Conservation (phyloP, 2,888 invertebrate species). For the Tribolium freemani region DNA sequence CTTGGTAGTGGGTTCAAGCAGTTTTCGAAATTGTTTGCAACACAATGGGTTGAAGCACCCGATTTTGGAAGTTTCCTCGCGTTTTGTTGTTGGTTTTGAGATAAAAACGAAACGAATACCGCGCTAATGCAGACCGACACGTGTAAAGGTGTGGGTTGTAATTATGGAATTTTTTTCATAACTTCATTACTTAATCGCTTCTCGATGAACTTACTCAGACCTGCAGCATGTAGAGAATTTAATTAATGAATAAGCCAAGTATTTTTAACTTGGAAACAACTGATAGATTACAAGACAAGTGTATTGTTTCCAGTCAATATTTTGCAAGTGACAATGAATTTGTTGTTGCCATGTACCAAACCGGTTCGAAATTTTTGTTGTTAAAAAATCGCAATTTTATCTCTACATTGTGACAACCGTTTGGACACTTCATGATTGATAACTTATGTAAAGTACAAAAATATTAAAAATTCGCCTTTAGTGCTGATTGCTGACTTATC, state of each 20-base stretch:
- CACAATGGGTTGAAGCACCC: neutral
- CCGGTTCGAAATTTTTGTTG: too few species aligned
- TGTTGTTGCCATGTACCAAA: too few species aligned
- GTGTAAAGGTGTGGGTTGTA: neutral
- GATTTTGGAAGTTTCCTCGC: neutral
- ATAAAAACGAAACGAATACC: neutral
- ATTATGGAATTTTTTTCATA: neutral
- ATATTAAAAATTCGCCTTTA: neutral
- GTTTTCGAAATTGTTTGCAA: neutral
- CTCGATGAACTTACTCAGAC: too few species aligned
- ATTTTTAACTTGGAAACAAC: too few species aligned
- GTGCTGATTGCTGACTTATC: neutral
- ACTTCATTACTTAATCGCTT: neutral
- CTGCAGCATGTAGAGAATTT: too few species aligned
- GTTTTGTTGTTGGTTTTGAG: neutral
- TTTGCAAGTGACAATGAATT: too few species aligned
- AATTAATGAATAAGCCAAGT: too few species aligned
- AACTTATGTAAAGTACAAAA: neutral
- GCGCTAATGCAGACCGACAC: neutral
- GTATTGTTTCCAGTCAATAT: too few species aligned
- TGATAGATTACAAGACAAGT: too few species aligned
- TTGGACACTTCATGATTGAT: neutral
- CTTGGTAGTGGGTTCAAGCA: slow-evolving; percentile 5
- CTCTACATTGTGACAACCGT: neutral
- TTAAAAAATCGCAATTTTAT: too few species aligned